Percentiles rank a stretch among this genome's conserved stretches.
Evolutionary conservation across 1,140 invertebrate genomes (phyloP).

Genomic region (Lordiphosa collinella): DNA sequence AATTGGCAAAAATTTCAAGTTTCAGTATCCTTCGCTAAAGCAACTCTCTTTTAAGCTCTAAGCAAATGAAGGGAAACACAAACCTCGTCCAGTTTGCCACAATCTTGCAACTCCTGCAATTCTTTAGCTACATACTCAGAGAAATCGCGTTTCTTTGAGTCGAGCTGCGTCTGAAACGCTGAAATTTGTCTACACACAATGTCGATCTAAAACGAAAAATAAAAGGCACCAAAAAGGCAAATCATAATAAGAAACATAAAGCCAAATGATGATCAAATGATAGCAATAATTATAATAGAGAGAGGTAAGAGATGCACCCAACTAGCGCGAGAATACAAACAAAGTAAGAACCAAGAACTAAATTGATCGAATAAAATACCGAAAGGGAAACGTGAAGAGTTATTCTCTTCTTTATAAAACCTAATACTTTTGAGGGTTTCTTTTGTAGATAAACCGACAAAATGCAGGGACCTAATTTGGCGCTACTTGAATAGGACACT

Average conservation of each 20-base stretch:
- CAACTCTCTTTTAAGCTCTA: constrained; percentile 13
- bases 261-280: constrained; percentile 43
- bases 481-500: no score
- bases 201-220: constrained; percentile 82
- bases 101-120: constrained; percentile 81
- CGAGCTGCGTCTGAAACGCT: constrained; percentile 80
- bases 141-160: constrained; percentile 81
- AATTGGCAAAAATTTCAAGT: not conserved
- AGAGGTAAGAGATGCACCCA: no score
- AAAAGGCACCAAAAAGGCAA: constrained; percentile 59
- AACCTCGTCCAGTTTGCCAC: constrained; percentile 81
- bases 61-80: constrained; percentile 51
- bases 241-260: constrained; percentile 67
- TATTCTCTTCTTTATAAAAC: no score
- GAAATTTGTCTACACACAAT: constrained; percentile 82
- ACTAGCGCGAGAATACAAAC: no score
- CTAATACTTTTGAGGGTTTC: no score
- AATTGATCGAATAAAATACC: no score
- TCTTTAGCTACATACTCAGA: constrained; percentile 81
- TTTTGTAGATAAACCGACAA: no score
- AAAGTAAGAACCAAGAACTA: no score
- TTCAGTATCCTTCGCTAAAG: not conserved
- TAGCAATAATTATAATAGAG: constrained; percentile 16
- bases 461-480: no score
- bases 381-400: no score